Evolutionary conservation across 2,797 vertebrate genomes (phyloP), one percentile per base, ranked within the genome.

Genomic region (Falco rusticolus): DNA sequence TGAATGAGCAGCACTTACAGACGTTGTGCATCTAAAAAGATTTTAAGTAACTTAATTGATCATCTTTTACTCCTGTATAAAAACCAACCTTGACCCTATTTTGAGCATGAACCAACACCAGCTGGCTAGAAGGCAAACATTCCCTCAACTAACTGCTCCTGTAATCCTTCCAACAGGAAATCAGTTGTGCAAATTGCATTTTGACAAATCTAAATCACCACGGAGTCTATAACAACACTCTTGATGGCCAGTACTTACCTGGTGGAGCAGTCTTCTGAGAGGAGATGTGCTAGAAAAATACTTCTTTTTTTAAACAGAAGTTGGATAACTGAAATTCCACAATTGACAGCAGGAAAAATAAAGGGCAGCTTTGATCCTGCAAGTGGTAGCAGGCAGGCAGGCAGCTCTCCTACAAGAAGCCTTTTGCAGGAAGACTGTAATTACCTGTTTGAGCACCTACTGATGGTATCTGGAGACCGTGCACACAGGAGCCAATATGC

Each of bases 391-490:
- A 94, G 71, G 59, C 71, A 85, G 68, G 81, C 71, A 85, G 68
- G 84, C 68, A 54, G 56, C 47, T 94, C 65, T 94, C 39, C 83
- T 94, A 84, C 77, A 64, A 26, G 80, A 94, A 95, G 34, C 16
- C 89, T 81, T 87, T 60, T 91, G 82, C 87, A 81, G 89, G 78
- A 91, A 95, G 78, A 29, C 57, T 78, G 64, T 89, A 93, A 96
- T 96, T 91, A 96, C 33, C 90, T 93, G 92, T 91, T 54, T 87
- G 81, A 91, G 89, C 87, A 93, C 61, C 84, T 83, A 77, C 92
- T 81, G 92, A 96, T 92, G 77, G 13, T 64, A 92, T 92, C 81
- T 85, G 43, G 39, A 93, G 78, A 53, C 68, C 68, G 33, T 66
- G 81, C 0, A 0, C 37, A 13, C 5, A 75, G 39, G 4, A 93